Base-by-base conservation (phyloP, 2,113 vertebrate genomes). In the Helogale parvula region DNA sequence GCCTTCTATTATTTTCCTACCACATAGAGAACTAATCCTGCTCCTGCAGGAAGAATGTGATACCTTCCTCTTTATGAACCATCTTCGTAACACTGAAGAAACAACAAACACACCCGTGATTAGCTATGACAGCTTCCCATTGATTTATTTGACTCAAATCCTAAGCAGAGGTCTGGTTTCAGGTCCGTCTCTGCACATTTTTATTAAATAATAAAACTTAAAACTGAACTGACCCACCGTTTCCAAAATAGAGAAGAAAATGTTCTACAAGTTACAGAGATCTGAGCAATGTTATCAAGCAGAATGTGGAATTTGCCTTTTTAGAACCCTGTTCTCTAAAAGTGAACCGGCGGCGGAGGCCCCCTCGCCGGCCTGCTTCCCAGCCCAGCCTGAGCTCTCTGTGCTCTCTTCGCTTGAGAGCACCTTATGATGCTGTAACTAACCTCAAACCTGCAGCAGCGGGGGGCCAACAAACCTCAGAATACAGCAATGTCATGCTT, bases 401-500 rank as follows among this genome's bases (percentile, higher is more conserved):
- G 98, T 98, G 98, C 97, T 98, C 98, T 99, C 98, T 98, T 98
- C 98, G 99, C 99, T 98, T 95, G 98, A 99, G 98, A 98, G 98
- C 98, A 95, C 98, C 99, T 98, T 98, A 98, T 98, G 98, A 98
- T 98, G 98, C 99, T 98, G 99, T 99, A 99, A 99, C 98, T 98
- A 98, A 99, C 99, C 99, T 98, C 98, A 98, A 98, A 98, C 98
- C 99, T 96, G 96, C 96, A 98, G 98, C 98, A 97, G 98, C 98
- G 86, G 99, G 99, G 98, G 99, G 99, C 98, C 98, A 98, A 98
- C 98, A 98, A 98, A 96, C 98, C 99, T 98, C 99, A 98, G 97
- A 98, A 99, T 99, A 98, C 98, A 98, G 99, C 99, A 98, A 99
- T 99, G 99, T 99, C 99, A 99, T 99, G 99, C 99, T 99, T 99